A percentile compares a stretch with the other conserved stretches of the same genome.
phyloP scores from a whole-genome alignment of 2,113 vertebrate species.

The Grus americana region DNA sequence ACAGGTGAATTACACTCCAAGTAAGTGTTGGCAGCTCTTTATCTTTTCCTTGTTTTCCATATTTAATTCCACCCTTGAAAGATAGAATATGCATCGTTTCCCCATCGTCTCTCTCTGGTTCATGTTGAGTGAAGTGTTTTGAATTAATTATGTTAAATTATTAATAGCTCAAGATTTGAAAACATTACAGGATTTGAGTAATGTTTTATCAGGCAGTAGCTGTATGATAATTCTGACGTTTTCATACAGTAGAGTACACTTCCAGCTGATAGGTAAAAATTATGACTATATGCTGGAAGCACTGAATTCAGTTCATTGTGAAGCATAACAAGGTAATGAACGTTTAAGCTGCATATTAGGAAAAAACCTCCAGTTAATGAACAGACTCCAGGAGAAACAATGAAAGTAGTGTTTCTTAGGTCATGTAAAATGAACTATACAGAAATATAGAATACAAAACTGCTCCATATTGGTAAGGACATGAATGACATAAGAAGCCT shows the following conservation, averaged over 20 bases:
- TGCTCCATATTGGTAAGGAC: neutral
- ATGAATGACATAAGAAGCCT: neutral
- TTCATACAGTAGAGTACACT: conserved; percentile 7
- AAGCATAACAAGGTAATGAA: conserved; percentile 42
- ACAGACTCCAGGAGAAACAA: neutral
- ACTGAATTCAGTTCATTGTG: conserved; percentile 25
- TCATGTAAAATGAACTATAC: neutral
- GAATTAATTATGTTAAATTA: conserved; percentile 81
- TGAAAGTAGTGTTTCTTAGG: neutral
- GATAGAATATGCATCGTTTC: conserved; percentile 58
- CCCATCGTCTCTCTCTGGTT: conserved; percentile 59
- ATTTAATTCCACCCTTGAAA: conserved; percentile 71
- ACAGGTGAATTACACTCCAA: conserved; percentile 51
- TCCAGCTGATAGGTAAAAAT: conserved; percentile 47
- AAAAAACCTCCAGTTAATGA: neutral
- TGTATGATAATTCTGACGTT: conserved; percentile 41
- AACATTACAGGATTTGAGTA: conserved; percentile 64
- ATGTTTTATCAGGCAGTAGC: conserved; percentile 46
- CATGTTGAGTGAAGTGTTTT: conserved; percentile 72
- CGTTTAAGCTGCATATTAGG: neutral
- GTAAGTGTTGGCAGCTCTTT: conserved; percentile 53
- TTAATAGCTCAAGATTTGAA: conserved; percentile 75
- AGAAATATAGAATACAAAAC: neutral
- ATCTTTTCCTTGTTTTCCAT: conserved; percentile 68
- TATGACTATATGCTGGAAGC: neutral